Percentiles rank a stretch among this genome's conserved stretches.
These are phyloP conservation scores for Pelosia muscerda DNA, from an alignment of 2,888 invertebrate genomes.

Conservation along the genomic window DNA sequence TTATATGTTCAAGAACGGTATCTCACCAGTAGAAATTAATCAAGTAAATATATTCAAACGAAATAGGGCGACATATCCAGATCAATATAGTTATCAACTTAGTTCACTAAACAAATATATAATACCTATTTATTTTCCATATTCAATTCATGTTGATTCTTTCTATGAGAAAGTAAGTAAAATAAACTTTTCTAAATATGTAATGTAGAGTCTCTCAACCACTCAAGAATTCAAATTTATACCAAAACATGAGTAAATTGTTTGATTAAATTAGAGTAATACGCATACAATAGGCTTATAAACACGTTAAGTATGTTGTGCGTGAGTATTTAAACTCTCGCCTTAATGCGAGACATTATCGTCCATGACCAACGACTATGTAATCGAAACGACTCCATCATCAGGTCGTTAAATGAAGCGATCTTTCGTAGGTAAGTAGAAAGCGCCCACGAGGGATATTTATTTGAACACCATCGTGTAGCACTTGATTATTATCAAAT, in stretches of 20 bases:
- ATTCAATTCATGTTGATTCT: not conserved
- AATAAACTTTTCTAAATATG: not conserved
- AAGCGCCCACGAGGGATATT: conserved; percentile 60
- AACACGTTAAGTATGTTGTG: conserved; percentile 25
- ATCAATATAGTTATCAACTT: too few relatives aligned
- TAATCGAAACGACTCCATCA: conserved; percentile 71
- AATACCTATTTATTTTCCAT: not conserved
- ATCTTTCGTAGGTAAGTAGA: conserved; percentile 77
- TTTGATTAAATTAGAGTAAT: conserved; percentile 23
- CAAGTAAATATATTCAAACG: too few relatives aligned
- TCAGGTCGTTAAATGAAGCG: conserved; percentile 75
- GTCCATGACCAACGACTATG: conserved; percentile 55
- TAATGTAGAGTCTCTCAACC: not conserved
- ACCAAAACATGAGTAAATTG: conserved; percentile 25
- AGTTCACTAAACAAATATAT: too few relatives aligned
- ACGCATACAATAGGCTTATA: conserved; percentile 28
- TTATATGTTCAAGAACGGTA: not conserved
- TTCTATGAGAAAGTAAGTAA: conserved; percentile 6
- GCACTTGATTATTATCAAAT: conserved; percentile 28
- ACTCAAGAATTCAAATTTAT: conserved; percentile 28
- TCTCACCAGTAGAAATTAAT: too few relatives aligned
- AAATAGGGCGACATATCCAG: too few relatives aligned
- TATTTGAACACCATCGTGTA: not conserved
- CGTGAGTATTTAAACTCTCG: conserved; percentile 58
- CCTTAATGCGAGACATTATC: conserved; percentile 66